These are phyloP conservation scores for Eurytemora carolleeae DNA, from an alignment of 1,140 invertebrate genomes.

Conservation along the genomic window DNA sequence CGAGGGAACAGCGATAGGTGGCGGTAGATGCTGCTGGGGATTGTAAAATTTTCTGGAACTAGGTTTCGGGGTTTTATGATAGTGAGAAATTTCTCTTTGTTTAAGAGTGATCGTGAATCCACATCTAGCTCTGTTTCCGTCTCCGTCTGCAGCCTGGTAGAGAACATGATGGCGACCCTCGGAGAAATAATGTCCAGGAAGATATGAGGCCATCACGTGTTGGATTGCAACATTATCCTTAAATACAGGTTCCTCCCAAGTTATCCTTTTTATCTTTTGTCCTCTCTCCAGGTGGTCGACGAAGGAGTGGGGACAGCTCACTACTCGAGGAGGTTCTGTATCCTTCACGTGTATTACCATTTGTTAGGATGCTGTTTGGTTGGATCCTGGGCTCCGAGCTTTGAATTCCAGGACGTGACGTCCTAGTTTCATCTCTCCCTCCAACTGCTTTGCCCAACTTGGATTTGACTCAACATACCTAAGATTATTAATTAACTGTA, in stretches of 20 bases:
- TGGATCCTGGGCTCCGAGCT: conserved; percentile 35
- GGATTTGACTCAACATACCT: conserved; percentile 39
- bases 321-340: conserved; percentile 33
- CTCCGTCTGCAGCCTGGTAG: conserved; percentile 9
- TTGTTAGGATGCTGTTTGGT: conserved; percentile 35
- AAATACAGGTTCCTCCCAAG: conserved; percentile 46
- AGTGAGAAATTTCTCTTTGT: not conserved
- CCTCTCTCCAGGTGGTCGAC: conserved; percentile 34
- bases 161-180: conserved; percentile 7
- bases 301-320: conserved; percentile 40
- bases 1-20: not conserved
- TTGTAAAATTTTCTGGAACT: not conserved
- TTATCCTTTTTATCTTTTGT: conserved; percentile 27
- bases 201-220: conserved; percentile 14
- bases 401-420: conserved; percentile 36
- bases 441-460: conserved; percentile 39
- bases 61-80: not conserved
- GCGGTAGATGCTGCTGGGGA: too few relatives aligned
- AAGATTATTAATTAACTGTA: conserved; percentile 40
- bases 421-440: conserved; percentile 37
- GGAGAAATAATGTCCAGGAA: conserved; percentile 12
- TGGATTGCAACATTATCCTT: conserved; percentile 36
- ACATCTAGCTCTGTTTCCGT: conserved; percentile 11
- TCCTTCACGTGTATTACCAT: conserved; percentile 42
- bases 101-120: conserved; percentile 9